phyloP scores from a whole-genome alignment of 1,140 invertebrate genomes.

The Macrobrachium nipponense region DNA sequence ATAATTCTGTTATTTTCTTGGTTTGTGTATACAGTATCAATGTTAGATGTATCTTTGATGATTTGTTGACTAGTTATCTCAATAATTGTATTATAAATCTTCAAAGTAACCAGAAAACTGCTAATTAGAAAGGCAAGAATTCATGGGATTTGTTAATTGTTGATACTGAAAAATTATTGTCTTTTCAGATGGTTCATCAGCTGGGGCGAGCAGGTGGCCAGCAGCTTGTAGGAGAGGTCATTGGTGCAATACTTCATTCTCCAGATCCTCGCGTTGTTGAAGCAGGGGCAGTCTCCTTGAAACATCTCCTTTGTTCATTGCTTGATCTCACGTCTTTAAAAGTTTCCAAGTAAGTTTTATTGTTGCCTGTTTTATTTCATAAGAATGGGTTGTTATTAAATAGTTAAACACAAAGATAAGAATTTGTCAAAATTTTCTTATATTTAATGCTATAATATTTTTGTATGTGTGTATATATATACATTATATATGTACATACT shows the following conservation, averaged over 20 bases:
- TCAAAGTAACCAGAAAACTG: neutral
- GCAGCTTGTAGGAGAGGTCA: constrained; percentile 42
- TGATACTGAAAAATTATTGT: neutral
- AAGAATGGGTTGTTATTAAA: neutral
- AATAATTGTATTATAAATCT: neutral
- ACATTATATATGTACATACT: no score
- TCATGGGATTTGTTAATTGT: neutral
- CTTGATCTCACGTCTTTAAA: constrained; percentile 43
- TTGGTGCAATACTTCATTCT: constrained; percentile 28
- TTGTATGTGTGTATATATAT: no score
- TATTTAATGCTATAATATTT: no score
- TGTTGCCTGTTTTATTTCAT: neutral
- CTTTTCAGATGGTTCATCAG: constrained; percentile 44
- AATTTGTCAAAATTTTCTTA: no score
- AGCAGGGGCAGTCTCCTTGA: constrained; percentile 26
- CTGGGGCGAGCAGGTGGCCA: constrained; percentile 28
- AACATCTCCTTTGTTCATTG: constrained; percentile 36
- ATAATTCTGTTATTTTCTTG: no score
- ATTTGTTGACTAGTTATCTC: no score
- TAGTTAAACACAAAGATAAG: no score
- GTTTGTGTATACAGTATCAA: no score
- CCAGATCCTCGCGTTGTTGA: constrained; percentile 23
- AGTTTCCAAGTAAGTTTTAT: constrained; percentile 8
- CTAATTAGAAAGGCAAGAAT: neutral
- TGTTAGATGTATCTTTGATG: no score